These are phyloP conservation scores for Hypomecis atomaria DNA, from an alignment of 2,888 invertebrate genomes.

Conservation along the genomic window DNA sequence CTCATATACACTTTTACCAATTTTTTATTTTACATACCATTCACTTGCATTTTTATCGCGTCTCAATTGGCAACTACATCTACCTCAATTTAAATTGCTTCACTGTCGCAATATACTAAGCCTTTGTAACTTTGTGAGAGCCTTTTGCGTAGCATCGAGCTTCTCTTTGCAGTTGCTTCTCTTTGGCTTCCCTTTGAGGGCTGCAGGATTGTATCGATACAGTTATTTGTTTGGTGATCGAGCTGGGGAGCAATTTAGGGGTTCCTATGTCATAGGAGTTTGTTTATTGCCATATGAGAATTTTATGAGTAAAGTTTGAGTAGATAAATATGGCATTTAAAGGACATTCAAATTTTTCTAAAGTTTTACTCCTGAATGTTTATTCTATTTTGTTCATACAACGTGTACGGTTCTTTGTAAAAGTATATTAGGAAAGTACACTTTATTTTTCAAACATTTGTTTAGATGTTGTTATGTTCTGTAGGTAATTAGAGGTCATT, in stretches of 20 bases:
- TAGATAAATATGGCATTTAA: neutral
- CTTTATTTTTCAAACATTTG: no score
- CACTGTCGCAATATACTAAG: constrained; percentile 46
- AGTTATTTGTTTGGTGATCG: constrained; percentile 79
- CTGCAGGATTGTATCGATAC: constrained; percentile 70
- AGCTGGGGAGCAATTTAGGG: constrained; percentile 57
- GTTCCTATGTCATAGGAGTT: constrained; percentile 46
- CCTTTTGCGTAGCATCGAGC: constrained; percentile 59
- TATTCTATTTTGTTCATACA: no score
- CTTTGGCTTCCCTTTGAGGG: constrained; percentile 45
- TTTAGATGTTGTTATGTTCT: no score
- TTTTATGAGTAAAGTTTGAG: constrained; percentile 14
- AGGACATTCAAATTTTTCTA: neutral
- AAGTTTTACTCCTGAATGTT: no score
- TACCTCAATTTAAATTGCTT: constrained; percentile 48
- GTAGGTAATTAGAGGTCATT: no score
- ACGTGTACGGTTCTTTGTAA: no score
- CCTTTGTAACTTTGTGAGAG: constrained; percentile 63
- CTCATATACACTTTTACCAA: no score
- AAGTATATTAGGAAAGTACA: no score
- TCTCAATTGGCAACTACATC: constrained; percentile 11
- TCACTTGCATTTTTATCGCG: neutral
- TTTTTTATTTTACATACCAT: neutral
- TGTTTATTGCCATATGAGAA: constrained; percentile 7
- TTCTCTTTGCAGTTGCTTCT: constrained; percentile 70